phyloP scores from a whole-genome alignment of 2,888 invertebrate species.

The Scaptomyza parva region DNA sequence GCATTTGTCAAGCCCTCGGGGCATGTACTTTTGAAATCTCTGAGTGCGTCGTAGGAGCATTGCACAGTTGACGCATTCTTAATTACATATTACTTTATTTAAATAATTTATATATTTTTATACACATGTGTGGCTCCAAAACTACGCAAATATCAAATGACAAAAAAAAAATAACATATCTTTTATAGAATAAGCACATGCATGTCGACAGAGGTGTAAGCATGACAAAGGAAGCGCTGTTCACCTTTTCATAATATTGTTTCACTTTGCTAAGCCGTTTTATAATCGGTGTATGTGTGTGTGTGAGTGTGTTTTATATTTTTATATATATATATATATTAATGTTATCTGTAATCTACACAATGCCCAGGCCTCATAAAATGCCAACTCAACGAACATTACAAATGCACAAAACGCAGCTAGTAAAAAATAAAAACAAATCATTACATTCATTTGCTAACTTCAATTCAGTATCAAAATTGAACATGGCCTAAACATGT shows the following conservation, averaged over 20 bases:
- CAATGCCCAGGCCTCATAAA: conserved; percentile 18
- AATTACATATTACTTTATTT: conserved; percentile 53
- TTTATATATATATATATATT: conserved; percentile 11
- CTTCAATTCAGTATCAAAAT: conserved; percentile 1
- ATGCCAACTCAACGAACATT: conserved; percentile 19
- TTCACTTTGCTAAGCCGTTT: conserved; percentile 25
- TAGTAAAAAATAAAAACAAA: conserved; percentile 9
- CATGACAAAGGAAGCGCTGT: conserved; percentile 8
- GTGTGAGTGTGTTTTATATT: conserved; percentile 16
- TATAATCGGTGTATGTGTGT: conserved; percentile 12
- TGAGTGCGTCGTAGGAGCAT: conserved; percentile 30
- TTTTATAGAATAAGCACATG: conserved; percentile 38
- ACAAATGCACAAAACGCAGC: conserved; percentile 20
- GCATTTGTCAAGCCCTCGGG: conserved; percentile 32
- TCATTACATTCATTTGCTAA: conserved; percentile 1
- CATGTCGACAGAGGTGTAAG: conserved; percentile 13
- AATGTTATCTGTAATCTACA: conserved; percentile 30
- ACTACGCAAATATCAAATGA: conserved; percentile 33
- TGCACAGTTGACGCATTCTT: conserved; percentile 31
- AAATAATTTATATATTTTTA: conserved; percentile 57
- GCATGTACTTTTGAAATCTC: conserved; percentile 34
- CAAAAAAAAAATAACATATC: conserved; percentile 23
- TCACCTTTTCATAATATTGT: conserved; percentile 4
- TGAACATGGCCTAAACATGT: conserved; percentile 14
- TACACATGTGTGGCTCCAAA: conserved; percentile 55